Percentiles rank a stretch among this genome's conserved stretches.
Conservation (phyloP, 1,140 invertebrate genomes). For the Ooceraea biroi region DNA sequence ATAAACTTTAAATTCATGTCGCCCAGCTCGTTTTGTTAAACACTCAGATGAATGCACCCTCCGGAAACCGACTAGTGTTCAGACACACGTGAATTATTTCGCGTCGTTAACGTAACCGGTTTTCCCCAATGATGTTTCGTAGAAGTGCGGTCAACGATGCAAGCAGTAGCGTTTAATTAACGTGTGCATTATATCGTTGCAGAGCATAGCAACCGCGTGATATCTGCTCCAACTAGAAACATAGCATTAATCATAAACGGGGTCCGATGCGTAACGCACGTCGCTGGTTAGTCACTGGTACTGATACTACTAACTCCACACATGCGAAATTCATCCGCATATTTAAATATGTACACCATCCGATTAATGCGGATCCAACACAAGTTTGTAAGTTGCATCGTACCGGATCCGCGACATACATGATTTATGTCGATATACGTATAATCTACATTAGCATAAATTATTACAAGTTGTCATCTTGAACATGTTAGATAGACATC, state of each 20-base stretch:
- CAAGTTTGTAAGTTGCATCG: conserved; percentile 66
- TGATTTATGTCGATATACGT: too few species aligned
- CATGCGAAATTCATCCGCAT: conserved; percentile 64
- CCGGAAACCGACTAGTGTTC: conserved; percentile 32
- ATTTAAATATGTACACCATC: conserved; percentile 60
- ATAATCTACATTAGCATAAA: too few species aligned
- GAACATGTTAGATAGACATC: too few species aligned
- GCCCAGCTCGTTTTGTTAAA: conserved; percentile 5
- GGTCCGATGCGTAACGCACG: conserved; percentile 56
- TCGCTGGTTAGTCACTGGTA: conserved; percentile 8
- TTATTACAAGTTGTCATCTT: too few species aligned
- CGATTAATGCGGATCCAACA: conserved; percentile 55
- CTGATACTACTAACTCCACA: background rate
- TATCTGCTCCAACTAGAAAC: conserved; percentile 55
- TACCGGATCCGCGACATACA: conserved; percentile 31
- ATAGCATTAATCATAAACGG: conserved; percentile 73
- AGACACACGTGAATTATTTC: conserved; percentile 70
- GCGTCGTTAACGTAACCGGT: conserved; percentile 25
- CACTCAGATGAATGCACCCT: conserved; percentile 27
- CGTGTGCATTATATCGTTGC: conserved; percentile 69
- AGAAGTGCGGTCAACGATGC: conserved; percentile 46
- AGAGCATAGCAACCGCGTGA: conserved; percentile 14
- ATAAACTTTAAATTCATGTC: conserved; percentile 27
- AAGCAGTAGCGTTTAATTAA: conserved; percentile 70
- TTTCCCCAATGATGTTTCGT: conserved; percentile 66